phyloP scores from a whole-genome alignment of 2,113 vertebrate genomes.

The Perca schrenkii region DNA sequence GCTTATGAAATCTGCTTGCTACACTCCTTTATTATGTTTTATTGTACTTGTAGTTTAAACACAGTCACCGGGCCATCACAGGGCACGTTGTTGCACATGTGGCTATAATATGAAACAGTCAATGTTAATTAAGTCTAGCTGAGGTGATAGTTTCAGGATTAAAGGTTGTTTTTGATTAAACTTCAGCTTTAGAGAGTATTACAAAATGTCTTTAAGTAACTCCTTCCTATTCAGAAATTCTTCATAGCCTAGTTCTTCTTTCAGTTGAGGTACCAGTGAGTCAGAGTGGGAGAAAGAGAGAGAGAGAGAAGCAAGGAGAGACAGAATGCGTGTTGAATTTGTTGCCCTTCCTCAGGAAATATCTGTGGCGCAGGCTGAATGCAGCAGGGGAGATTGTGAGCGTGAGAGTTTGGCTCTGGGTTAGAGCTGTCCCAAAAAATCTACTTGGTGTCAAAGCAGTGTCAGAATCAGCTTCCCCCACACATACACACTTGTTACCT shows the following conservation, averaged over 20 bases:
- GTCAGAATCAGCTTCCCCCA: slow-evolving; percentile 31
- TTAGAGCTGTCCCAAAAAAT: slow-evolving; percentile 35
- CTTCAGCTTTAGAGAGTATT: neutral
- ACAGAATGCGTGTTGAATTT: slow-evolving; percentile 74
- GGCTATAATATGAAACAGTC: neutral
- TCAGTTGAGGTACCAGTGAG: slow-evolving; percentile 61
- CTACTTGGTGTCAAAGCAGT: slow-evolving; percentile 44
- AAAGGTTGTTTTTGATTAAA: neutral
- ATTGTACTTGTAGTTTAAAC: neutral
- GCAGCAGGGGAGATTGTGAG: slow-evolving; percentile 71
- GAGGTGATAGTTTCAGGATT: slow-evolving; percentile 6
- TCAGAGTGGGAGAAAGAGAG: slow-evolving; percentile 57
- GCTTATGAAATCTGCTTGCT: slow-evolving; percentile 1
- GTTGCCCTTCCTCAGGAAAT: slow-evolving; percentile 85
- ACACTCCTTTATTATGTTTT: neutral
- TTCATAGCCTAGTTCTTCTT: slow-evolving; percentile 45
- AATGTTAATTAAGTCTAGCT: neutral
- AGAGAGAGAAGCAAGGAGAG: slow-evolving; percentile 54
- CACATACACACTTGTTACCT: slow-evolving; percentile 29
- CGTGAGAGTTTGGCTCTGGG: slow-evolving; percentile 73
- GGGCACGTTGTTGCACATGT: neutral
- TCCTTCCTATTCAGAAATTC: slow-evolving; percentile 9
- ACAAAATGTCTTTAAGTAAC: neutral
- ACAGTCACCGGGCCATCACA: neutral
- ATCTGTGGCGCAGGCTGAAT: slow-evolving; percentile 75